A percentile compares a stretch with the other conserved stretches of the same genome.
Evolutionary conservation across 2,797 vertebrate genomes (phyloP).

Genomic region (Muraenolepis orangiensis): DNA sequence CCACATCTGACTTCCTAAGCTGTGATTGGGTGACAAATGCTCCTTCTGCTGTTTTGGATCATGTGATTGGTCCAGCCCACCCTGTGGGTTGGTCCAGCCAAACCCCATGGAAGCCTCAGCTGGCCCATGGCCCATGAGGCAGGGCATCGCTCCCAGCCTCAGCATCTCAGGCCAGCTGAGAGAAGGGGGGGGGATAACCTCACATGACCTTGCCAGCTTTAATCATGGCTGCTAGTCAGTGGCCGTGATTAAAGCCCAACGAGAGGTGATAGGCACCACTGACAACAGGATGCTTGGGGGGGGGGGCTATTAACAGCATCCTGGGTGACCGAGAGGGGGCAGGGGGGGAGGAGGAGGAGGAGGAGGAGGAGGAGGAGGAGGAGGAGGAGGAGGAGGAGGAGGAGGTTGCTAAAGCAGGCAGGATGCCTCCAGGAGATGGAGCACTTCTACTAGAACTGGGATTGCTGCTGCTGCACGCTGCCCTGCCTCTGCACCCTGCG

Average conservation of each 20-base stretch:
- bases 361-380: slow-evolving; percentile 41
- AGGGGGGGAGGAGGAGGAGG: slow-evolving; percentile 35
- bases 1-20: slow-evolving; percentile 69
- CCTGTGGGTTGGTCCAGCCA: slow-evolving; percentile 51
- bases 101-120: slow-evolving; percentile 49
- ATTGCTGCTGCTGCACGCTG: slow-evolving; percentile 54
- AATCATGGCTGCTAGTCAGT: slow-evolving; percentile 55
- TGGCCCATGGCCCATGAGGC: slow-evolving; percentile 61
- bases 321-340: slow-evolving; percentile 23
- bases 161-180: slow-evolving; percentile 38
- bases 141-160: slow-evolving; percentile 45
- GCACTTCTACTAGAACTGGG: slow-evolving; percentile 25
- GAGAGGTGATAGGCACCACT: neutral
- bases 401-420: slow-evolving; percentile 51
- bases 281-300: neutral
- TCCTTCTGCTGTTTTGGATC: slow-evolving; percentile 28
- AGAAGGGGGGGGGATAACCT: slow-evolving; percentile 50
- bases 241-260: slow-evolving; percentile 8
- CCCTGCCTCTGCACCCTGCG: slow-evolving; percentile 65
- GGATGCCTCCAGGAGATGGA: slow-evolving; percentile 59
- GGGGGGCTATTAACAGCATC: no score
- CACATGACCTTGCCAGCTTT: slow-evolving; percentile 72
- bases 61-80: slow-evolving; percentile 66
- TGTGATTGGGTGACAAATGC: slow-evolving; percentile 64
- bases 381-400: slow-evolving; percentile 28